These are phyloP conservation scores for Cololabis saira DNA, from an alignment of 2,113 vertebrate species.

Conservation along the genomic window DNA sequence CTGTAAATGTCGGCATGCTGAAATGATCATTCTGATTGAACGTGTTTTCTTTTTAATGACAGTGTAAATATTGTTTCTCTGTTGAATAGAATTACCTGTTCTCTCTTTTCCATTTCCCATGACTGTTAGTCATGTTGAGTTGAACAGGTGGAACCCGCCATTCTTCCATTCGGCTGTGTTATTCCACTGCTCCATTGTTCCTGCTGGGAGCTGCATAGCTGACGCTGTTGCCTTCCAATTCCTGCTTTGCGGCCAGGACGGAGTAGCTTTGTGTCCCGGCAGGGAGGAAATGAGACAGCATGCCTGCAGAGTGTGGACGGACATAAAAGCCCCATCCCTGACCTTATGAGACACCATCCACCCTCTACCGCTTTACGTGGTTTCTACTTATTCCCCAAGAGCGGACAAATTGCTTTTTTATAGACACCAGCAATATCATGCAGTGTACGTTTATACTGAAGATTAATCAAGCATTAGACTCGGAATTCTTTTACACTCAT, in stretches of 20 bases:
- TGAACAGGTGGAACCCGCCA: conserved; percentile 58
- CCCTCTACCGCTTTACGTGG: conserved; percentile 41
- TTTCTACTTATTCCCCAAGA: no score
- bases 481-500: no score
- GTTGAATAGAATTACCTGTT: conserved; percentile 28
- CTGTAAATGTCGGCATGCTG: no score
- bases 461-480: no score
- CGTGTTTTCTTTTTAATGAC: not conserved
- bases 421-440: no score
- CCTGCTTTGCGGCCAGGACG: conserved; percentile 43
- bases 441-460: no score
- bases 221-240: conserved; percentile 52
- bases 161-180: not conserved
- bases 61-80: conserved; percentile 8
- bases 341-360: conserved; percentile 62
- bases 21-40: not conserved
- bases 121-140: conserved; percentile 30
- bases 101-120: conserved; percentile 15
- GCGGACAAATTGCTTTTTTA: no score
- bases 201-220: conserved; percentile 53
- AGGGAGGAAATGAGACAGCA: conserved; percentile 42
- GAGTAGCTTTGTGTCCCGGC: conserved; percentile 53
- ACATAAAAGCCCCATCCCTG: conserved; percentile 55
- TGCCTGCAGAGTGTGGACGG: conserved; percentile 46
- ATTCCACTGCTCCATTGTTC: conserved; percentile 31